These are phyloP conservation scores for Merodon equestris DNA, from an alignment of 2,888 invertebrate genomes.

Conservation along the genomic window DNA sequence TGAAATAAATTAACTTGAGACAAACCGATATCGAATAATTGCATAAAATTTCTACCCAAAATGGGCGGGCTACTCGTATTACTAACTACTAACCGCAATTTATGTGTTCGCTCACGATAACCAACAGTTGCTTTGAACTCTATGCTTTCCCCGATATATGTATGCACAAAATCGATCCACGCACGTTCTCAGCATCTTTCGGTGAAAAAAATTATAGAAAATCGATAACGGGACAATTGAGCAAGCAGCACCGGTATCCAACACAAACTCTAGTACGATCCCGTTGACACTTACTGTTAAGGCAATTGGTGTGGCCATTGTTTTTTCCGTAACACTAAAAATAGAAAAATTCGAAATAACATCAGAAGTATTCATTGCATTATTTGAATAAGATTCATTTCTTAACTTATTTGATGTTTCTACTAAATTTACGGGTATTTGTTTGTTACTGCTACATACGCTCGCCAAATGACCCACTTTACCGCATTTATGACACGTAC, in stretches of 20 bases:
- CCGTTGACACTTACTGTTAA: neutral
- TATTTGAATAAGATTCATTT: too few species aligned
- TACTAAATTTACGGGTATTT: too few species aligned
- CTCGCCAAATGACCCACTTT: too few species aligned
- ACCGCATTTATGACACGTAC: too few species aligned
- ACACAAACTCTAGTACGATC: neutral
- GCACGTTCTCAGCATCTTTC: constrained; percentile 3
- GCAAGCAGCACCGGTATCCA: constrained; percentile 25
- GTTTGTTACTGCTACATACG: too few species aligned
- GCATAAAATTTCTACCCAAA: constrained; percentile 33
- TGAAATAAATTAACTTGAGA: constrained; percentile 7
- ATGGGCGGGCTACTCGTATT: constrained; percentile 22
- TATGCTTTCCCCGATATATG: neutral
- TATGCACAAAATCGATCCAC: neutral
- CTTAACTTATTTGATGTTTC: too few species aligned
- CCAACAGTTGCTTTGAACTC: constrained; percentile 6
- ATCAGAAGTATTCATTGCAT: too few species aligned
- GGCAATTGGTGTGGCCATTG: neutral
- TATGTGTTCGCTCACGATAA: too few species aligned
- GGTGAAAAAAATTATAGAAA: constrained; percentile 7
- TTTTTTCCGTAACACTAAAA: neutral
- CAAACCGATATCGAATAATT: constrained; percentile 12
- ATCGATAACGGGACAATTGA: constrained; percentile 41
- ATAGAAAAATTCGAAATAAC: neutral
- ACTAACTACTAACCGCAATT: too few species aligned